Percentiles rank a stretch among this genome's conserved stretches.
These are phyloP conservation scores for Eledone cirrhosa DNA, from an alignment of 2,888 invertebrate species.

Conservation along the genomic window DNA sequence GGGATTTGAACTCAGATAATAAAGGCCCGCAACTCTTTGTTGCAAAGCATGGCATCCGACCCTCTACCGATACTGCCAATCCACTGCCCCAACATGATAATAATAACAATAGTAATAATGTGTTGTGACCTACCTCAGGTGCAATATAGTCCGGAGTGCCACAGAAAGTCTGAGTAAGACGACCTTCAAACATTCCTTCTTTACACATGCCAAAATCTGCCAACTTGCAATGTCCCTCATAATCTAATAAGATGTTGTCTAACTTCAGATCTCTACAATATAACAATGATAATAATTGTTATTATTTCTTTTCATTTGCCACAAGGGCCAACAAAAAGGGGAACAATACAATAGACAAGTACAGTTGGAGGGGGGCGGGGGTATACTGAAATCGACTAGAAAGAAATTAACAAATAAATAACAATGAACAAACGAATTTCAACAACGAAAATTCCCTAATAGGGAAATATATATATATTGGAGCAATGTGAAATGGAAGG, in stretches of 20 bases:
- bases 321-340: too few relatives aligned
- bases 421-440: too few relatives aligned
- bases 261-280: conserved; percentile 88
- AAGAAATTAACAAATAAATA: background rate
- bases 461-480: too few relatives aligned
- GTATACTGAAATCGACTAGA: background rate
- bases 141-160: conserved; percentile 99
- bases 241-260: conserved; percentile 96
- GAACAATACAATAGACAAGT: background rate
- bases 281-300: conserved; percentile 29
- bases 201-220: conserved; percentile 92
- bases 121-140: conserved; percentile 75
- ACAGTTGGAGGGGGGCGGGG: background rate
- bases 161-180: conserved; percentile 95
- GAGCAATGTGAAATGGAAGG: too few relatives aligned
- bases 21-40: too few relatives aligned
- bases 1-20: too few relatives aligned
- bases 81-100: too few relatives aligned
- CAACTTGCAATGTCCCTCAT: conserved; percentile 78
- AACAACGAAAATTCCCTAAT: too few relatives aligned
- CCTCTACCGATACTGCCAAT: too few relatives aligned
- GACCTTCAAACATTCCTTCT: conserved; percentile 86
- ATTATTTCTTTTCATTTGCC: background rate
- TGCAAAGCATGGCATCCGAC: too few relatives aligned
- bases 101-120: too few relatives aligned